A percentile compares a stretch with the other conserved stretches of the same genome.
phyloP scores from a whole-genome alignment of 2,888 invertebrate genomes.

The Nycteola revayana region DNA sequence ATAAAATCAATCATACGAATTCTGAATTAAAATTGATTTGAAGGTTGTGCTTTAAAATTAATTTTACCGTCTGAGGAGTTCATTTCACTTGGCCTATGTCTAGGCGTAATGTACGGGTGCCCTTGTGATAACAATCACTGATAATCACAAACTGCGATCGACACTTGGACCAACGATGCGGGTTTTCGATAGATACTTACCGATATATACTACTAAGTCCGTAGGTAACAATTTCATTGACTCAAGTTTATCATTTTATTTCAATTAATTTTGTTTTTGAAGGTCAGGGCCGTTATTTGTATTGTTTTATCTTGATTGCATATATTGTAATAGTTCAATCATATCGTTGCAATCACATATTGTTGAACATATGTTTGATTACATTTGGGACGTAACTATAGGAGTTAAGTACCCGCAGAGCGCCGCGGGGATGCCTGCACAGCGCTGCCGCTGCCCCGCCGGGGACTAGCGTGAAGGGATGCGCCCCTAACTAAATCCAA shows the following conservation, averaged over 20 bases:
- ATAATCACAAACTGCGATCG: constrained; percentile 65
- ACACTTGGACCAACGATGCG: constrained; percentile 75
- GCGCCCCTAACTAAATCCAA: constrained; percentile 52
- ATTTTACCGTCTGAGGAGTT: constrained; percentile 36
- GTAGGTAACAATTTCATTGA: constrained; percentile 39
- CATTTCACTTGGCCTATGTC: constrained; percentile 42
- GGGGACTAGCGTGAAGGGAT: constrained; percentile 54
- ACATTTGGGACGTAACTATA: constrained; percentile 47
- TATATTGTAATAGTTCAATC: too few species aligned
- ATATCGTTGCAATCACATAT: constrained; percentile 19
- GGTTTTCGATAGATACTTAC: constrained; percentile 38
- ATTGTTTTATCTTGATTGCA: constrained; percentile 21
- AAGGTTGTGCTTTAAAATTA: constrained; percentile 17
- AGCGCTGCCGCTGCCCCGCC: constrained; percentile 29
- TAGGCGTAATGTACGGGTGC: constrained; percentile 61
- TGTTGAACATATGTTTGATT: constrained; percentile 45
- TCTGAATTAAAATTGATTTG: constrained; percentile 13
- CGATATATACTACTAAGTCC: constrained; percentile 34
- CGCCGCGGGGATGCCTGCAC: constrained; percentile 44
- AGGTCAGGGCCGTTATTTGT: constrained; percentile 39
- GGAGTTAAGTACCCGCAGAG: constrained; percentile 62
- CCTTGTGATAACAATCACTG: constrained; percentile 66
- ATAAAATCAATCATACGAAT: constrained; percentile 24
- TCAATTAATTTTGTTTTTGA: constrained; percentile 30
- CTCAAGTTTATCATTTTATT: constrained; percentile 30